Evolutionary conservation across 1,140 invertebrate species (phyloP).

Genomic region (Zaprionus kolodkinae): DNA sequence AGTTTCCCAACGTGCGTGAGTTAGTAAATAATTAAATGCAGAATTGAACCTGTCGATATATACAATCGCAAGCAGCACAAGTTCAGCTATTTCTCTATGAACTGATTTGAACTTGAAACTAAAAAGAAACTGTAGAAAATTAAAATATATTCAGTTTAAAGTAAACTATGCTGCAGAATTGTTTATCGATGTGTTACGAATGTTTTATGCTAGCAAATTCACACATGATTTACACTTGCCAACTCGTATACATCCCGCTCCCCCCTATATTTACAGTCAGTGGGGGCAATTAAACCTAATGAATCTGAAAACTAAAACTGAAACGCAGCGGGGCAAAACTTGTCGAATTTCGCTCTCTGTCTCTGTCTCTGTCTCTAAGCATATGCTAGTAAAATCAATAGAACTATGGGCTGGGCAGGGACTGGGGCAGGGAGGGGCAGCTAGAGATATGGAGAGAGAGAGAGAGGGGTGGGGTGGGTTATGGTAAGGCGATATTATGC

Average conservation of each 20-base stretch:
- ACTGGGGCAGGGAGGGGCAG: neutral
- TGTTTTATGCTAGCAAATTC: neutral
- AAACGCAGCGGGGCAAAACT: neutral
- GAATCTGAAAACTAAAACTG: slow-evolving; percentile 20
- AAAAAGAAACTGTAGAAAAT: neutral
- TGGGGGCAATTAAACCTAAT: slow-evolving; percentile 5
- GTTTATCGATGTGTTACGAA: neutral
- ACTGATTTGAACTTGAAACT: neutral
- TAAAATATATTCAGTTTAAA: neutral
- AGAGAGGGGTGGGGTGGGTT: neutral
- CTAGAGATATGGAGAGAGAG: too few species aligned
- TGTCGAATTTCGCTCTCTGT: slow-evolving; percentile 15
- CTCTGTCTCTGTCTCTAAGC: slow-evolving; percentile 22
- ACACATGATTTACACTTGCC: slow-evolving; percentile 3
- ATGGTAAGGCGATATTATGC: slow-evolving; percentile 22
- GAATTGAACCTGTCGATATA: too few species aligned
- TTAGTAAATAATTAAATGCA: too few species aligned
- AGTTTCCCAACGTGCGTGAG: too few species aligned
- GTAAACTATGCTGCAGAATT: neutral
- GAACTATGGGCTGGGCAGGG: slow-evolving; percentile 8
- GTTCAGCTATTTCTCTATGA: neutral
- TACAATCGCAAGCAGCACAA: neutral
- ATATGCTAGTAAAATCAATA: slow-evolving; percentile 70
- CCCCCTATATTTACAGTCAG: neutral
- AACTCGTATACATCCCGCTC: neutral